phyloP scores from a whole-genome alignment of 1,140 invertebrate species.

The Globodera ellingtonae region DNA sequence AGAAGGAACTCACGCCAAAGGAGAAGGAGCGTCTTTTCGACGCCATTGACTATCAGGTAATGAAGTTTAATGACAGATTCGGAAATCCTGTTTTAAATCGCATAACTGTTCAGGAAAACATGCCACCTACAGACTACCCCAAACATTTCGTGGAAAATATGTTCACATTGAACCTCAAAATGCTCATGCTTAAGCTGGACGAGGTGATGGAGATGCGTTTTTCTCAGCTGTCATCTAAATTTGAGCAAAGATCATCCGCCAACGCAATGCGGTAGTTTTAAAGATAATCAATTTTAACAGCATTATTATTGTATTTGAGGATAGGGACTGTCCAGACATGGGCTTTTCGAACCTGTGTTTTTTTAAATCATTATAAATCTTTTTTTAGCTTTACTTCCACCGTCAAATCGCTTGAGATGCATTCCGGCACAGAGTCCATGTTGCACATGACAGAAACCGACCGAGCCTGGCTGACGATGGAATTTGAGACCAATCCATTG shows the following conservation, averaged over 20 bases:
- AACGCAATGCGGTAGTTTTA: conserved; percentile 70
- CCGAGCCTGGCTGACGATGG: conserved; percentile 82
- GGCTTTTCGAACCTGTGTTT: neutral
- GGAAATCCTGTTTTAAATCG: too few relatives aligned
- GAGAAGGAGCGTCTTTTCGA: conserved; percentile 89
- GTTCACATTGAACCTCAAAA: conserved; percentile 51
- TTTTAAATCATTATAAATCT: neutral
- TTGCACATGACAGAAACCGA: conserved; percentile 62
- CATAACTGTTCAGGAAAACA: conserved; percentile 65
- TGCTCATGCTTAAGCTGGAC: conserved; percentile 56
- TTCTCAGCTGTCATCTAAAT: conserved; percentile 73
- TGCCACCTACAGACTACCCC: conserved; percentile 65
- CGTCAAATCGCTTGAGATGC: conserved; percentile 66
- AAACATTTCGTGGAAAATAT: conserved; percentile 63
- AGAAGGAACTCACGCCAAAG: conserved; percentile 79
- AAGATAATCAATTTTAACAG: neutral
- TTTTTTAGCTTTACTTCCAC: conserved; percentile 65
- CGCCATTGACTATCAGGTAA: conserved; percentile 93
- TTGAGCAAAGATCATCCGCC: conserved; percentile 79
- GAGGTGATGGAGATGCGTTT: conserved; percentile 65
- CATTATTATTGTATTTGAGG: neutral
- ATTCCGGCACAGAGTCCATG: conserved; percentile 56
- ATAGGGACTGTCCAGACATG: neutral
- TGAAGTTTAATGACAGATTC: too few relatives aligned
- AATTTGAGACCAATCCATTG: conserved; percentile 74